Conservation (phyloP, 2,797 vertebrate genomes). For the Pangasius krempfi region DNA sequence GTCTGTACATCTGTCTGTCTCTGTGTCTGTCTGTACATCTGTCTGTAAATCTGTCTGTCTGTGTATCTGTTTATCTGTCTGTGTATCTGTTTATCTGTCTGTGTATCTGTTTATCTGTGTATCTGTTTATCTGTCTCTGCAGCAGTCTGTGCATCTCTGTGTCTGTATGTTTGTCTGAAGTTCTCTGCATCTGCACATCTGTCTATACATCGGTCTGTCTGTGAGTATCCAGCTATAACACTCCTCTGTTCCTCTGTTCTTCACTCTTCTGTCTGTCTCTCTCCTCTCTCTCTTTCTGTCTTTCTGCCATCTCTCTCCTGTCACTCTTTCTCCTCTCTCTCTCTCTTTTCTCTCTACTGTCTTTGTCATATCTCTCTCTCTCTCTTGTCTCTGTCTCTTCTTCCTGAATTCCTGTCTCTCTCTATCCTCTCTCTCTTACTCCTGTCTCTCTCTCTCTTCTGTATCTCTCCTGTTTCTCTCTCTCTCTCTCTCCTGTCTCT, state of each 20-base stretch:
- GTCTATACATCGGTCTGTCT: background rate
- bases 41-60: too few species aligned
- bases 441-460: background rate
- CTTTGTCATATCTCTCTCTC: background rate
- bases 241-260: background rate
- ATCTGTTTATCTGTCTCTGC: too few species aligned
- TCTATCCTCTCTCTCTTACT: background rate
- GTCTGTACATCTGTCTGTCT: background rate
- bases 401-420: background rate
- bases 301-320: background rate
- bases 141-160: background rate
- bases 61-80: background rate
- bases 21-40: background rate
- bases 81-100: too few species aligned
- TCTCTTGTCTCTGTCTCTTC: conserved; percentile 14
- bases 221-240: background rate
- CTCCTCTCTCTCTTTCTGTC: too few species aligned
- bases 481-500: conserved; percentile 61
- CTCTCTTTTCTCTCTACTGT: background rate
- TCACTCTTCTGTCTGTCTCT: too few species aligned
- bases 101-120: background rate
- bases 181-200: too few species aligned
- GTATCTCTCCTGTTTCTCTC: background rate
- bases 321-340: too few species aligned
- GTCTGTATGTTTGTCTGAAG: background rate